phyloP scores from a whole-genome alignment of 2,113 vertebrate genomes.

The Podocnemis expansa region DNA sequence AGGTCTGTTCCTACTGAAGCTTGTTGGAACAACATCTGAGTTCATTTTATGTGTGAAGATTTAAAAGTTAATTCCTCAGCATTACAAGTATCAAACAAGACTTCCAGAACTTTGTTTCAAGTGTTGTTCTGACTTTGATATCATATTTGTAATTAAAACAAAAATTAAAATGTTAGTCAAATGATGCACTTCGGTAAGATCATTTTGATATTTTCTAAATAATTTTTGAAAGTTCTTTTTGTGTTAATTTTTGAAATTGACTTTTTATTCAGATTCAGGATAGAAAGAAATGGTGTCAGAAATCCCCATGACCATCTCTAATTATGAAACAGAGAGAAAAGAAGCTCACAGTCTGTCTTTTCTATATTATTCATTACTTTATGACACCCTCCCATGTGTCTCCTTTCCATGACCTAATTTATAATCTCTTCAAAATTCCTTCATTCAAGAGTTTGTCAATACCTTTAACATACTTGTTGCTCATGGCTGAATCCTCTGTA shows the following conservation, averaged over 20 bases:
- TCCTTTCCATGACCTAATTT: not conserved
- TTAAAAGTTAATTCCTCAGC: too few species aligned
- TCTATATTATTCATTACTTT: not conserved
- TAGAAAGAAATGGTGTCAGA: not conserved
- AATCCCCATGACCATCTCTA: not conserved
- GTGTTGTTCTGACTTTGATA: not conserved
- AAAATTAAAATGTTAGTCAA: not conserved
- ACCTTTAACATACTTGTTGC: not conserved
- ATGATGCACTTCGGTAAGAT: not conserved
- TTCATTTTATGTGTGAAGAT: too few species aligned
- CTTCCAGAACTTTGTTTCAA: not conserved
- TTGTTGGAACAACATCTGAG: too few species aligned
- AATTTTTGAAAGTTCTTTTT: not conserved
- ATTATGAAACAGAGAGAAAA: not conserved
- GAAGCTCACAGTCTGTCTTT: not conserved
- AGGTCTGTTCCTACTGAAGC: too few species aligned
- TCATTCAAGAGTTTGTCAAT: not conserved
- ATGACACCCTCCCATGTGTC: not conserved
- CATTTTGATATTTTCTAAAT: not conserved
- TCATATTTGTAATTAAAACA: not conserved
- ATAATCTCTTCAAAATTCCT: not conserved
- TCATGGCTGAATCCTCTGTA: not conserved
- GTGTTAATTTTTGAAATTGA: not conserved
- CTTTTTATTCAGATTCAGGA: not conserved
- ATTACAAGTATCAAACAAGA: too few species aligned